Base-by-base conservation (phyloP, 2,113 vertebrate genomes). In the rat (Rattus norvegicus) region DNA sequence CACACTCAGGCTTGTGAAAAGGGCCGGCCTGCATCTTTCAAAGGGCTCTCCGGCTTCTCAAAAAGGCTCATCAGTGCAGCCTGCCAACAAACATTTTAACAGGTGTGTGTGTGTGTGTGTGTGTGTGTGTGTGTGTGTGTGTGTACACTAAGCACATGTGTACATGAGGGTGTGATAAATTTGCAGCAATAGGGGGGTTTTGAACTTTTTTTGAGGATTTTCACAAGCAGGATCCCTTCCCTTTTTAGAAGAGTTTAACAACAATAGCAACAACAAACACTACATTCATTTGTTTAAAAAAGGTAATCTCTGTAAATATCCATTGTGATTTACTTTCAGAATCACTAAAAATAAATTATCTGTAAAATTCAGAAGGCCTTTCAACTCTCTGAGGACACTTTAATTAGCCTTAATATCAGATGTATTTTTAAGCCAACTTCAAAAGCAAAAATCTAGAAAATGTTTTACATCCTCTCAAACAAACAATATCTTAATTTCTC, bases 1-100 rank as follows among this genome's bases (percentile, higher is more conserved):
- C 93, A 90, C 83, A 83, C 76, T 22, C 69, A 63, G 63, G 95
- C 95, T 97, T 63, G 92, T 97, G 95, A 97, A 96, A 83, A 96
- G 85, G 43, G 92, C 90, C 73, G 65, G 76, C 88, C 56, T 92
- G 67, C 72, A 92, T 90, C 72, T 97, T 96, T 96, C 77, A 59
- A 94, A 92, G 79, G 81, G 86, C 89, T 94, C 87, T 75, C 81
- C 61, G 20, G 88, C 54, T 86, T 97, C 94, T 95, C 90, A 76
- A 95, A 97, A 98, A 95, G 93, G 77, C 89, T 83, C 93, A 95
- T 92, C 83, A 96, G 95, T 88, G 85, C 91, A 92, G 95, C 92
- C 91, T 93, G 93, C 93, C 89, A 92, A 90, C 91, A 84, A 73
- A 56, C 72, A 90, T 91, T 96, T 92, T 92, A 76, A 92, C 95